phyloP scores from a whole-genome alignment of 2,113 vertebrate genomes.

The Haemorhous mexicanus region DNA sequence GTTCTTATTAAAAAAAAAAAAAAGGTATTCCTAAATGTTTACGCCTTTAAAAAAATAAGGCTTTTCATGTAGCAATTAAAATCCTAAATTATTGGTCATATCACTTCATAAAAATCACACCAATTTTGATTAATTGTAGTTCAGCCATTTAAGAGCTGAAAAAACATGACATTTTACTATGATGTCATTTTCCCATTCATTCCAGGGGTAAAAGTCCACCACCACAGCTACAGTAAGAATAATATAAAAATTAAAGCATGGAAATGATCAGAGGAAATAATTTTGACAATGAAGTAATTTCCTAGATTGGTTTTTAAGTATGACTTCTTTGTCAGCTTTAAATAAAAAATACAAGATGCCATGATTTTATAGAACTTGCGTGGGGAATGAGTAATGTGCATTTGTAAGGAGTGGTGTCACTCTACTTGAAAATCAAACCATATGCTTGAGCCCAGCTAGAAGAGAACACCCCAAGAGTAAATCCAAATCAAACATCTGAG shows the following conservation, averaged over 20 bases:
- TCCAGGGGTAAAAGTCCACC: conserved; percentile 43
- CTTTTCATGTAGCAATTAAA: conserved; percentile 52
- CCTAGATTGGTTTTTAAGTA: conserved; percentile 61
- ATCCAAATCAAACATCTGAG: conserved; percentile 23
- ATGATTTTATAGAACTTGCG: conserved; percentile 57
- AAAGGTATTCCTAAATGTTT: background rate
- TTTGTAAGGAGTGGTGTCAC: conserved; percentile 53
- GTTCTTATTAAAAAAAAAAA: background rate
- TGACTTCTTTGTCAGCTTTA: conserved; percentile 64
- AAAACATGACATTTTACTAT: conserved; percentile 58
- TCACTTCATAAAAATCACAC: conserved; percentile 70
- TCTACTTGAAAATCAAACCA: conserved; percentile 62
- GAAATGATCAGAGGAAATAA: conserved; percentile 66
- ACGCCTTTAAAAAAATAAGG: background rate
- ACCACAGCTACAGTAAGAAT: conserved; percentile 48
- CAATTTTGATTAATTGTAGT: conserved; percentile 63
- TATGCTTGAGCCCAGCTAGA: conserved; percentile 18
- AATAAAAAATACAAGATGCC: conserved; percentile 56
- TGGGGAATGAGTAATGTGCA: conserved; percentile 55
- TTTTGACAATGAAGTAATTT: conserved; percentile 71
- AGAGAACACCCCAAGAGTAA: conserved; percentile 24
- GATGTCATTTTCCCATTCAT: conserved; percentile 65
- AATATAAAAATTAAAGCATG: conserved; percentile 62
- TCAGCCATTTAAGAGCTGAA: conserved; percentile 53
- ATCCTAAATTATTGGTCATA: conserved; percentile 49